Evolutionary conservation across 1,140 invertebrate genomes (phyloP).

Genomic region (Leptopilina boulardi): DNA sequence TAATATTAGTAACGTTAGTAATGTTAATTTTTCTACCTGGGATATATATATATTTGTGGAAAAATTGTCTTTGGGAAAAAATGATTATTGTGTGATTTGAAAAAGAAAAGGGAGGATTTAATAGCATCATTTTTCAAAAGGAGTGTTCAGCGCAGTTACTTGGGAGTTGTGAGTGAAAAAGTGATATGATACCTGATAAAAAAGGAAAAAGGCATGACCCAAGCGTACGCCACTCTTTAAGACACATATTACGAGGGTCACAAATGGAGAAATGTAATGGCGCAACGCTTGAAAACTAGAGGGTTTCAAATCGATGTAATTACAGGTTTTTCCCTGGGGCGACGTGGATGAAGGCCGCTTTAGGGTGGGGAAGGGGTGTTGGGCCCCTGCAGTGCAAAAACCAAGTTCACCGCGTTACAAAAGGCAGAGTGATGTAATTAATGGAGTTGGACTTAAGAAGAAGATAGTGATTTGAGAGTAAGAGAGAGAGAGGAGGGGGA

Average conservation of each 20-base stretch:
- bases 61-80: too few species aligned
- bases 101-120: neutral
- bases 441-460: constrained; percentile 51
- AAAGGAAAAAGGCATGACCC: neutral
- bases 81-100: too few species aligned
- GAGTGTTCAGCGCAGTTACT: neutral
- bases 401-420: constrained; percentile 44
- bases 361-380: constrained; percentile 25
- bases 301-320: constrained; percentile 58
- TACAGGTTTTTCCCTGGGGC: constrained; percentile 48
- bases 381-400: constrained; percentile 48
- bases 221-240: neutral
- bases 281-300: constrained; percentile 36
- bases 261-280: constrained; percentile 48
- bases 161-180: neutral
- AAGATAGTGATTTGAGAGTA: constrained; percentile 54
- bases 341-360: constrained; percentile 43
- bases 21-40: too few species aligned
- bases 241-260: neutral
- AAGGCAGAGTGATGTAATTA: constrained; percentile 53
- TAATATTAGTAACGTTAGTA: too few species aligned
- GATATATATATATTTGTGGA: too few species aligned
- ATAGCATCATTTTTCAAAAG: neutral
- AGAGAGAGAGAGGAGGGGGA: too few species aligned
- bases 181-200: neutral